A percentile compares a stretch with the other conserved stretches of the same genome.
phyloP scores from a whole-genome alignment of 1,140 invertebrate species.

The Drosophila burlai region DNA sequence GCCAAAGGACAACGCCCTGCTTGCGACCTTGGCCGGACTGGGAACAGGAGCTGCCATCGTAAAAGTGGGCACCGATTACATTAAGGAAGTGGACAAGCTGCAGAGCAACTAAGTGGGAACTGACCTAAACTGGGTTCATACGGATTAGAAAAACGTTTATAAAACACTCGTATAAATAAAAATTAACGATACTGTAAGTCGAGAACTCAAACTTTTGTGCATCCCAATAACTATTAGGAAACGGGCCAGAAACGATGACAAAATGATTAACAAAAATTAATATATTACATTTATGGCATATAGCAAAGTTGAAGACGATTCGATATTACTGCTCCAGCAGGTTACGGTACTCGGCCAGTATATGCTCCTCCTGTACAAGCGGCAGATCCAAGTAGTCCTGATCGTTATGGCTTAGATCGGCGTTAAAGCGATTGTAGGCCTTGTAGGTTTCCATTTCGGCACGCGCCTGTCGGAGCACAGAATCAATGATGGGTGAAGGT shows the following conservation, averaged over 20 bases:
- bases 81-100: conserved; percentile 76
- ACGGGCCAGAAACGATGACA: not conserved
- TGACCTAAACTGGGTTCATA: conserved; percentile 35
- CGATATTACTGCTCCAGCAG: conserved; percentile 85
- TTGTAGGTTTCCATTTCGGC: conserved; percentile 64
- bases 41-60: conserved; percentile 87
- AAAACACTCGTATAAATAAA: conserved; percentile 22
- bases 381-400: conserved; percentile 88
- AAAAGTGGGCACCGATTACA: conserved; percentile 88
- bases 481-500: conserved; percentile 29
- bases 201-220: not conserved
- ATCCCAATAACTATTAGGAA: not conserved
- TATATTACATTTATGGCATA: not conserved
- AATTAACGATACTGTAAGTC: conserved; percentile 15
- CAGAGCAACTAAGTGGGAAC: conserved; percentile 41
- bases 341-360: conserved; percentile 87
- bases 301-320: not conserved
- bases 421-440: conserved; percentile 87
- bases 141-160: conserved; percentile 15
- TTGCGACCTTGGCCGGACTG: conserved; percentile 87
- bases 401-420: conserved; percentile 87
- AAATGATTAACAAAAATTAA: not conserved
- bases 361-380: conserved; percentile 87
- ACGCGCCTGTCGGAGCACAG: conserved; percentile 52
- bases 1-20: conserved; percentile 87